These are phyloP conservation scores for Anguilla obscura DNA, from an alignment of 2,797 vertebrate genomes.

Conservation along the genomic window DNA sequence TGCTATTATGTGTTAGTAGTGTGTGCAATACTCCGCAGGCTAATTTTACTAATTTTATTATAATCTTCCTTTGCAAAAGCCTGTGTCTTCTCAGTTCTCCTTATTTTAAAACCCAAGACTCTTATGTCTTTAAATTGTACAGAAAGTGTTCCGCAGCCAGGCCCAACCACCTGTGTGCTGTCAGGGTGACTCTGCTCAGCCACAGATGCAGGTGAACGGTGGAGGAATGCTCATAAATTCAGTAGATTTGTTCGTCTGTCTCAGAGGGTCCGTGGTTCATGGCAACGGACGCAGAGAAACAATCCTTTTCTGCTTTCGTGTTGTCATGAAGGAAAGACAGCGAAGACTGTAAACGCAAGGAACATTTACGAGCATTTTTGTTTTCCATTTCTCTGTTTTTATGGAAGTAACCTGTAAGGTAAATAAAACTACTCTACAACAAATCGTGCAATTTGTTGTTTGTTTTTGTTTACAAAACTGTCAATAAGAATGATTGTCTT, in stretches of 20 bases:
- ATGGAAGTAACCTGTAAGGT: constrained; percentile 21
- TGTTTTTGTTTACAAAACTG: constrained; percentile 8
- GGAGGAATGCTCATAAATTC: neutral
- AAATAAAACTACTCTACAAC: constrained; percentile 24
- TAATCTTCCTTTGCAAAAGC: neutral
- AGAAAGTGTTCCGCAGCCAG: neutral
- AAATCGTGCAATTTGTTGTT: constrained; percentile 24
- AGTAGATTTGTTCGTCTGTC: neutral
- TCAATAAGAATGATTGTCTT: constrained; percentile 13
- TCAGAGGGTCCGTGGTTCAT: neutral
- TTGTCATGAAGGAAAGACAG: neutral
- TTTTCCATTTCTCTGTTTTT: neutral
- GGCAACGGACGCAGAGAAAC: neutral
- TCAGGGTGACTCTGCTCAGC: neutral
- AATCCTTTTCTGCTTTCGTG: neutral
- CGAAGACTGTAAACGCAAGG: neutral
- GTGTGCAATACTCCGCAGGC: constrained; percentile 16
- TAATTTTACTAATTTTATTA: neutral
- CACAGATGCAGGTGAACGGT: neutral
- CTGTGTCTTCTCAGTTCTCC: constrained; percentile 8
- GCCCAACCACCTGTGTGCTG: neutral
- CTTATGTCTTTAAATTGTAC: neutral
- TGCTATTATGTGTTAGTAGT: neutral
- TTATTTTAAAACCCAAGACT: neutral
- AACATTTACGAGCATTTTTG: neutral